Percentiles rank a stretch among this genome's conserved stretches.
These are phyloP conservation scores for Amitus sp. DNA, from an alignment of 2,888 invertebrate species.

Conservation along the genomic window DNA sequence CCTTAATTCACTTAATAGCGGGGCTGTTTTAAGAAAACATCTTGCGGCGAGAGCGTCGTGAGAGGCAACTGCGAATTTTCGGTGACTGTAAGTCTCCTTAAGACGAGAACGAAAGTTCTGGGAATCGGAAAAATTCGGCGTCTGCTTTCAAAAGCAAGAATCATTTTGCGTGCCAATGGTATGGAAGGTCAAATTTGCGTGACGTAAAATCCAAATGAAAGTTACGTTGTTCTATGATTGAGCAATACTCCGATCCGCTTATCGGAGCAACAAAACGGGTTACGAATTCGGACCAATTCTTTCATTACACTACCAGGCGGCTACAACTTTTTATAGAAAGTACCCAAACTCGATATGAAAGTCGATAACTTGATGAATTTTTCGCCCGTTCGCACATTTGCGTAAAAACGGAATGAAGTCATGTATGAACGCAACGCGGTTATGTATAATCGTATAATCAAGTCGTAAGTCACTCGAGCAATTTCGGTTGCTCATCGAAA, in stretches of 20 bases:
- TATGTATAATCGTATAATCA: too few relatives aligned
- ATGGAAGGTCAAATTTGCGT: conserved; percentile 3
- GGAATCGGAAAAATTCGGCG: too few relatives aligned
- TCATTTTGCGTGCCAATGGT: neutral
- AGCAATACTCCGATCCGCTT: conserved; percentile 22
- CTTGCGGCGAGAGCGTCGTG: too few relatives aligned
- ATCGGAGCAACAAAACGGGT: conserved; percentile 19
- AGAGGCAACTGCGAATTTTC: too few relatives aligned
- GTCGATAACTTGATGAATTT: neutral
- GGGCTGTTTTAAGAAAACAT: too few relatives aligned
- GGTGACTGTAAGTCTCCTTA: too few relatives aligned
- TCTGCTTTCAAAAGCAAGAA: neutral
- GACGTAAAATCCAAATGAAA: conserved; percentile 6
- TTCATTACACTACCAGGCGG: conserved; percentile 20
- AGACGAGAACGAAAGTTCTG: too few relatives aligned
- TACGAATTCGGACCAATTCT: conserved; percentile 26
- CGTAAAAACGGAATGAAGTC: too few relatives aligned
- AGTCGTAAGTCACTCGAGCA: too few relatives aligned
- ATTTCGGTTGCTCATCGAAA: too few relatives aligned
- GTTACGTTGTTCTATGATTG: conserved; percentile 15
- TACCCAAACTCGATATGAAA: neutral
- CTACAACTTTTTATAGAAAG: conserved; percentile 2
- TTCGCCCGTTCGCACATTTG: neutral
- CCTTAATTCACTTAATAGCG: too few relatives aligned
- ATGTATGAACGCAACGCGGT: too few relatives aligned